Conservation (phyloP, 2,113 vertebrate genomes). For the Myiagra hebetior region DNA sequence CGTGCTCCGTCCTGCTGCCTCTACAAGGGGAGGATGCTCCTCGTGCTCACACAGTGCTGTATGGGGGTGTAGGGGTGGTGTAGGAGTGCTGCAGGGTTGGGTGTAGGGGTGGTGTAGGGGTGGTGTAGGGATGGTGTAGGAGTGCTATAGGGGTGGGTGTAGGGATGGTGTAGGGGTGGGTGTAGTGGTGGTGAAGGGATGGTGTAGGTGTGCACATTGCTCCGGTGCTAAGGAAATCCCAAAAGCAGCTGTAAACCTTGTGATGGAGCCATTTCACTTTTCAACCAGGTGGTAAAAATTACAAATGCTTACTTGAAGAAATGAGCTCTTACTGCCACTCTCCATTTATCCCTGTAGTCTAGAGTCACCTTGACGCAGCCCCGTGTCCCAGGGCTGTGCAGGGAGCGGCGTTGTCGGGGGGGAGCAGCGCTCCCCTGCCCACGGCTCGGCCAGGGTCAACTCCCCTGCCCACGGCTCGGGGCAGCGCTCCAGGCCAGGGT, state of each 20-base stretch:
- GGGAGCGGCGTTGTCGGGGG: neutral
- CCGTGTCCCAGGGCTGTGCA: neutral
- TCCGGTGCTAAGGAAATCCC: neutral
- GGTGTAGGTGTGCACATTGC: accelerated
- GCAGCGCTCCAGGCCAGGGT: neutral
- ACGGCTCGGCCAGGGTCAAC: accelerated
- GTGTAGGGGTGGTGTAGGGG: neutral
- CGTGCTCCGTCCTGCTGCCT: neutral
- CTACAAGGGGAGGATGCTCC: neutral
- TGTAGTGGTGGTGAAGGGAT: neutral
- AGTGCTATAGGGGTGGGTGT: too few relatives aligned
- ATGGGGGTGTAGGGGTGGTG: neutral
- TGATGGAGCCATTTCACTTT: neutral
- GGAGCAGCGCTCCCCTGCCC: neutral
- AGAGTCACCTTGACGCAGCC: neutral
- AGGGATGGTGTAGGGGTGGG: neutral
- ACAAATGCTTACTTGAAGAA: neutral
- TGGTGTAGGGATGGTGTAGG: too few relatives aligned
- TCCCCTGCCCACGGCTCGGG: neutral
- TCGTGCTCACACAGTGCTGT: neutral
- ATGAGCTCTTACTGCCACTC: neutral
- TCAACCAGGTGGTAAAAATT: accelerated
- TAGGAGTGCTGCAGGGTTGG: too few relatives aligned
- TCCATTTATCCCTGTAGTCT: accelerated
- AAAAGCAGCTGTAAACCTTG: neutral